phyloP scores from a whole-genome alignment of 2,888 invertebrate species.

The Heterodera filipjevi region DNA sequence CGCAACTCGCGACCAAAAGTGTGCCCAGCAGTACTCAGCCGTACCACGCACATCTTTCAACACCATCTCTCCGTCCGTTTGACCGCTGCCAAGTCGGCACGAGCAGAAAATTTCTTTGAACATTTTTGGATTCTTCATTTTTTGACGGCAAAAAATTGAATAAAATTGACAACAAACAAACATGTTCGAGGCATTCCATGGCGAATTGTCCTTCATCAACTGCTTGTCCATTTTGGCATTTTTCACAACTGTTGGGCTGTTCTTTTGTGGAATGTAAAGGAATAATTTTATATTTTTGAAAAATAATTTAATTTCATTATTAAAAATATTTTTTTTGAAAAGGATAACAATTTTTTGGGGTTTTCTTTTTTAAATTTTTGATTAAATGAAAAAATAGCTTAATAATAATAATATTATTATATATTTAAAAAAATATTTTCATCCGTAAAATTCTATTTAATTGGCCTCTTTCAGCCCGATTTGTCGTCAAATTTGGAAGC shows the following conservation, averaged over 20 bases:
- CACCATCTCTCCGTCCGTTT: background rate
- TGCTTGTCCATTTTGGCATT: conserved; percentile 71
- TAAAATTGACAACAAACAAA: background rate
- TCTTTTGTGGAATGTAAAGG: conserved; percentile 83
- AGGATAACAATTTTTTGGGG: background rate
- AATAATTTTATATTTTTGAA: background rate
- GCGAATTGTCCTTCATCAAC: conserved; percentile 60
- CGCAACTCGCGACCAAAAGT: background rate
- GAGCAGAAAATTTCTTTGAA: background rate
- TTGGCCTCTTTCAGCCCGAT: conserved; percentile 51
- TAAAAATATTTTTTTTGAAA: background rate
- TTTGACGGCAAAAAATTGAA: background rate
- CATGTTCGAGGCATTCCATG: conserved; percentile 61
- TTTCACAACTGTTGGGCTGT: conserved; percentile 80
- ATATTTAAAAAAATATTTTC: background rate
- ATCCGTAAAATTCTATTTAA: conserved; percentile 16
- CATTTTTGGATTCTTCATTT: background rate
- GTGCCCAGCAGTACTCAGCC: background rate
- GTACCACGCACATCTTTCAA: background rate
- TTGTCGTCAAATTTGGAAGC: conserved; percentile 65
- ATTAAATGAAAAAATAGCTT: no score
- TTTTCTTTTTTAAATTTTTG: no score
- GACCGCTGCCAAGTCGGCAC: background rate
- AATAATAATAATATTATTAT: no score
- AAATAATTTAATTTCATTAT: no score